These are phyloP conservation scores for Tupaia tana DNA, from an alignment of 2,113 vertebrate genomes.

Conservation along the genomic window DNA sequence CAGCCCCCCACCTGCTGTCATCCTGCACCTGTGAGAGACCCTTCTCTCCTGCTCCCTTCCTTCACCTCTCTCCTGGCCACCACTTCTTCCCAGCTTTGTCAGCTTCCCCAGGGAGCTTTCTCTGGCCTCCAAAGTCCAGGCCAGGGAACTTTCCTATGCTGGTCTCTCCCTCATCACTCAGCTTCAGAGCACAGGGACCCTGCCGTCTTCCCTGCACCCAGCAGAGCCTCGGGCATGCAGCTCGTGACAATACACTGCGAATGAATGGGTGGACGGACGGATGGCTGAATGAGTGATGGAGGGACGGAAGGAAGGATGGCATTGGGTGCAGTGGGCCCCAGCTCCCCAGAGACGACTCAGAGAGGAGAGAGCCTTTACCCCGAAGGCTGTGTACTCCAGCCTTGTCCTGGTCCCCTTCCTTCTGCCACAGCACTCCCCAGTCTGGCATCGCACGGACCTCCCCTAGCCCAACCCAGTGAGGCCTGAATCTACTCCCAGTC, in stretches of 20 bases:
- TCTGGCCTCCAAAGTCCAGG: background rate
- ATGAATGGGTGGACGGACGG: background rate
- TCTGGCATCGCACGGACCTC: background rate
- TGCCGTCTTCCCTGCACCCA: background rate
- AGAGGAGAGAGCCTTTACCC: background rate
- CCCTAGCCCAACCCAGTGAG: background rate
- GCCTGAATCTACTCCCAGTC: background rate
- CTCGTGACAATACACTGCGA: background rate
- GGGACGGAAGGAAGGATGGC: background rate
- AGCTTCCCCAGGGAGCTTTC: background rate
- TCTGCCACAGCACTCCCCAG: background rate
- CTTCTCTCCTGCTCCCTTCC: background rate
- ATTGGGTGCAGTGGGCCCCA: background rate
- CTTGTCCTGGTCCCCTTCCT: background rate
- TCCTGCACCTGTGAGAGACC: background rate
- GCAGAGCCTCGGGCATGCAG: no score
- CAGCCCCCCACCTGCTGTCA: fast-evolving
- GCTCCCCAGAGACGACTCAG: background rate
- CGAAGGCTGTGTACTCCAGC: background rate
- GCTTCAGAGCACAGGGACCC: background rate
- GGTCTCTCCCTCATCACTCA: background rate
- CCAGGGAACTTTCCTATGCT: background rate
- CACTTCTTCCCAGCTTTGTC: background rate
- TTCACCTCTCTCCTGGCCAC: background rate
- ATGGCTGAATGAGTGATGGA: background rate